Percentiles rank a stretch among this genome's conserved stretches.
These are phyloP conservation scores for Penaeus monodon DNA, from an alignment of 2,888 invertebrate species.

Conservation along the genomic window DNA sequence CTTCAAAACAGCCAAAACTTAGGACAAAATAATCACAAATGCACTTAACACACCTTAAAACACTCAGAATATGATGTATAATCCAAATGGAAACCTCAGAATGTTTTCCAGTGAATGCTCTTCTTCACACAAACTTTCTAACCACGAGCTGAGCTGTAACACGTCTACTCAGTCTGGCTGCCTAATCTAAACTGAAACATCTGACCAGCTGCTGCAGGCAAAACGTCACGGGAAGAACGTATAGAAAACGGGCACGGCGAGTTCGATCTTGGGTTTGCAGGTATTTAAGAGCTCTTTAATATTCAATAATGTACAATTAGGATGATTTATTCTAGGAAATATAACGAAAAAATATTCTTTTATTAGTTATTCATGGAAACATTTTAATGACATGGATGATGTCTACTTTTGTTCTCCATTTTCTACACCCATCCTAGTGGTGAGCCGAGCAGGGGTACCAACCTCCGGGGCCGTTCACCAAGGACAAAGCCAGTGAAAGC, in stretches of 20 bases:
- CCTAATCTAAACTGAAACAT: constrained; percentile 59
- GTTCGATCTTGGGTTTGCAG: constrained; percentile 37
- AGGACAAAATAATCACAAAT: not conserved
- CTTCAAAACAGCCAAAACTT: constrained; percentile 28
- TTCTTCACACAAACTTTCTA: constrained; percentile 52
- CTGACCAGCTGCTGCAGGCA: constrained; percentile 58
- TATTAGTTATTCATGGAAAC: too few relatives aligned
- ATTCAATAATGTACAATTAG: not conserved
- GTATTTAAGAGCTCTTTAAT: constrained; percentile 10
- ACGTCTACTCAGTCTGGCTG: constrained; percentile 35
- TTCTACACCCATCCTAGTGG: constrained; percentile 47
- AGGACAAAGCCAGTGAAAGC: constrained; percentile 63
- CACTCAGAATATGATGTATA: constrained; percentile 33
- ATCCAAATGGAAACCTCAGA: constrained; percentile 33
- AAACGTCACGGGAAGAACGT: constrained; percentile 53
- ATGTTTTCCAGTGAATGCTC: constrained; percentile 30
- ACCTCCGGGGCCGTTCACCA: constrained; percentile 52
- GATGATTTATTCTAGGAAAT: not conserved
- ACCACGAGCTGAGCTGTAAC: constrained; percentile 19
- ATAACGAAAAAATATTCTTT: too few relatives aligned
- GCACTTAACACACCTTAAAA: constrained; percentile 46
- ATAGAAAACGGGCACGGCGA: constrained; percentile 52
- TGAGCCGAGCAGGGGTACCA: constrained; percentile 50
- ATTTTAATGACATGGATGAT: not conserved
- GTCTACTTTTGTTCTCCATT: constrained; percentile 52